A percentile compares a stretch with the other conserved stretches of the same genome.
Evolutionary conservation across 1,140 invertebrate genomes (phyloP).

Genomic region (Drosophila baimaii): DNA sequence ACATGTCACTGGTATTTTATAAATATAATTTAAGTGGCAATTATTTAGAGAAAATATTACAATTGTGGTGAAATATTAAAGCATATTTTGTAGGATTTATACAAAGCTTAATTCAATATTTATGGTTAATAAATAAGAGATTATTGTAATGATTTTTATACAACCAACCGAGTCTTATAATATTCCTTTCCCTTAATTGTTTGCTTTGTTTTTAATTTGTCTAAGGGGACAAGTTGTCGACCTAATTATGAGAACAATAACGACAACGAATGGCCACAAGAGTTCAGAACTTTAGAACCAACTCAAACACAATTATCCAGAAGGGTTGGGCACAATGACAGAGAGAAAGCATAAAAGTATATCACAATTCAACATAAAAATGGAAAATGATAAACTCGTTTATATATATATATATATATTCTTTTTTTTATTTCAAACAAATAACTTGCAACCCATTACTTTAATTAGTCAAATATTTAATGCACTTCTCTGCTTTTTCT

Average conservation of each 20-base stretch:
- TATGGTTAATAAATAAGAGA: conserved; percentile 12
- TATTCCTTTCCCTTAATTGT: neutral
- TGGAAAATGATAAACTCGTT: conserved; percentile 39
- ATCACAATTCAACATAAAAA: conserved; percentile 22
- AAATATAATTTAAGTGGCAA: conserved; percentile 4
- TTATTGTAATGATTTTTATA: conserved; percentile 6
- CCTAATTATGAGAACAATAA: conserved; percentile 38
- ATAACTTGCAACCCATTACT: conserved; percentile 77
- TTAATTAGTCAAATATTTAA: conserved; percentile 81
- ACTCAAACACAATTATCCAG: conserved; percentile 32
- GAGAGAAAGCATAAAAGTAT: conserved; percentile 5
- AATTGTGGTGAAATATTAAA: neutral
- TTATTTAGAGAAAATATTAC: conserved; percentile 4
- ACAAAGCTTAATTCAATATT: neutral
- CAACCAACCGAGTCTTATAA: neutral
- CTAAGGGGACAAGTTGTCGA: conserved; percentile 28
- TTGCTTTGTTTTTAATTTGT: conserved; percentile 8
- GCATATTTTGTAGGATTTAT: neutral
- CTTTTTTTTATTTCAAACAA: conserved; percentile 17
- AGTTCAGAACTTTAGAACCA: conserved; percentile 16
- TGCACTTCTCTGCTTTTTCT: conserved; percentile 50
- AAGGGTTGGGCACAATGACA: neutral
- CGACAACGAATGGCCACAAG: conserved; percentile 2
- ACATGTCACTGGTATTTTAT: conserved; percentile 9
- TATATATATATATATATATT: conserved; percentile 4